phyloP scores from a whole-genome alignment of 1,140 invertebrate species.

The Medauroidea extradentata region DNA sequence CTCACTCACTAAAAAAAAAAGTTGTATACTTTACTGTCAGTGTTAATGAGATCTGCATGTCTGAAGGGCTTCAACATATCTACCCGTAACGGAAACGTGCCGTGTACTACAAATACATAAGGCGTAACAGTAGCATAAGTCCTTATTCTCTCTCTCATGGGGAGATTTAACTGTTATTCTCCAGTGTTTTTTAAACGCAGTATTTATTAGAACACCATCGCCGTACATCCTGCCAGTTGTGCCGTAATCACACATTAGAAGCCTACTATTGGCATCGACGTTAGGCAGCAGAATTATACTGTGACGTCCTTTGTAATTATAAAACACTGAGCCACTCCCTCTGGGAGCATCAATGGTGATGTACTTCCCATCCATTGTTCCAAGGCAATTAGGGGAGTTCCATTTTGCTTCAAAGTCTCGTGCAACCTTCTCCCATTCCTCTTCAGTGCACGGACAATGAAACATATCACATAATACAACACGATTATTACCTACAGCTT shows the following conservation, averaged over 20 bases:
- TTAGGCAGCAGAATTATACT: constrained; percentile 41
- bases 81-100: constrained; percentile 35
- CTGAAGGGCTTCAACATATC: constrained; percentile 38
- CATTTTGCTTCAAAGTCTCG: constrained; percentile 25
- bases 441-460: constrained; percentile 10
- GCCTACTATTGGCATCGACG: constrained; percentile 37
- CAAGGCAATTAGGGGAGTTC: constrained; percentile 35
- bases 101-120: constrained; percentile 40
- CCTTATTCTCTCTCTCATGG: constrained; percentile 10
- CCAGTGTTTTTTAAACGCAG: constrained; percentile 24
- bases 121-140: constrained; percentile 3
- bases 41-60: background rate
- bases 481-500: background rate
- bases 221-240: constrained; percentile 35
- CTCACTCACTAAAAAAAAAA: constrained; percentile 40
- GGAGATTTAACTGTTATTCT: constrained; percentile 19
- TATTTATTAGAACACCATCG: constrained; percentile 30
- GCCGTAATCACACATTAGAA: constrained; percentile 36
- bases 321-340: constrained; percentile 37
- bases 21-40: constrained; percentile 40
- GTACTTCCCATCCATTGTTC: constrained; percentile 36
- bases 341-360: constrained; percentile 31
- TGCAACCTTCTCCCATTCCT: constrained; percentile 28
- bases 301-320: constrained; percentile 42
- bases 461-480: constrained; percentile 1